phyloP scores from a whole-genome alignment of 2,797 vertebrate species.

The Eleutherodactylus coqui region DNA sequence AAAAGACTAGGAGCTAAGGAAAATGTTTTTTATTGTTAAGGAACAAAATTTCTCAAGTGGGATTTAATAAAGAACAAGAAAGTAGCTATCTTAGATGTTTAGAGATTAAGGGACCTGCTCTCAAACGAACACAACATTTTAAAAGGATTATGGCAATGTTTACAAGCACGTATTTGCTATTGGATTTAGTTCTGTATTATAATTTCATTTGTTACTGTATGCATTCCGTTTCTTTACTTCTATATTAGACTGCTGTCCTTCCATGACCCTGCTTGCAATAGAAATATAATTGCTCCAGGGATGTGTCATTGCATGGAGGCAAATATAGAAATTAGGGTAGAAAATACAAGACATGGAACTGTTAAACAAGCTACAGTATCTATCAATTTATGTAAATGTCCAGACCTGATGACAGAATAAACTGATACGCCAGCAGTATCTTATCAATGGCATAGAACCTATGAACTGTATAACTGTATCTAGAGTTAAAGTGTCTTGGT shows the following conservation, averaged over 20 bases:
- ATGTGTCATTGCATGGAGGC: background rate
- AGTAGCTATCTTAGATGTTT: slow-evolving; percentile 11
- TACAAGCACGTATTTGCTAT: background rate
- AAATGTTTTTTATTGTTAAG: slow-evolving; percentile 29
- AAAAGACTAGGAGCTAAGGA: slow-evolving; percentile 21
- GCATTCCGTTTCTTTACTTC: background rate
- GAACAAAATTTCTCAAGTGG: slow-evolving; percentile 38
- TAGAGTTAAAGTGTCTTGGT: too few species aligned
- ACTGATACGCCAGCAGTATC: too few species aligned
- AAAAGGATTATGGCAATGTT: background rate
- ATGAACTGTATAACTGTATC: too few species aligned
- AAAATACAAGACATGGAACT: background rate
- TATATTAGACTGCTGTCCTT: background rate
- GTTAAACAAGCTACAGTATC: background rate
- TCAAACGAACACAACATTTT: slow-evolving; percentile 6
- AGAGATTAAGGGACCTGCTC: slow-evolving; percentile 1
- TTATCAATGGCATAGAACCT: too few species aligned
- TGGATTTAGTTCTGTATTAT: background rate
- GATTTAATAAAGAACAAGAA: slow-evolving; percentile 30
- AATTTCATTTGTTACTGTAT: background rate
- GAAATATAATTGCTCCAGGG: background rate
- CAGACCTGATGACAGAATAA: too few species aligned
- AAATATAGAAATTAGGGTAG: background rate
- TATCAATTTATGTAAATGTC: too few species aligned
- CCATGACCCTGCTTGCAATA: background rate